phyloP scores from a whole-genome alignment of 2,113 vertebrate genomes.

The Capreolus pygargus region DNA sequence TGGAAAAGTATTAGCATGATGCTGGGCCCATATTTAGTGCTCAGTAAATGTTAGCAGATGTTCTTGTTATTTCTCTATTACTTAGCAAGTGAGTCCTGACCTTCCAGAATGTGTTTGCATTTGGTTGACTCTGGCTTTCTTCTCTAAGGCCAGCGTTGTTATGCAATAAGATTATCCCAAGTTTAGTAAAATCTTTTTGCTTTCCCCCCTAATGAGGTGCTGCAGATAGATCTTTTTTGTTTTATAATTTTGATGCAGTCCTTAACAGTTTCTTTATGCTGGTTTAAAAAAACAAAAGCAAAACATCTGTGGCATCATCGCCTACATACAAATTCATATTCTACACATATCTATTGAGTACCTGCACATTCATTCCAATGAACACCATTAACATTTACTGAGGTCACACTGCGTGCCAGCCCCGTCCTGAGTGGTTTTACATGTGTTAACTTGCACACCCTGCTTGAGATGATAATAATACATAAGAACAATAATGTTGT shows the following conservation, averaged over 20 bases:
- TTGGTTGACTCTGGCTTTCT: not conserved
- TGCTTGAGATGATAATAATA: not conserved
- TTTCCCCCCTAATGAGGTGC: not conserved
- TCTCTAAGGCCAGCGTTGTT: slow-evolving; percentile 11
- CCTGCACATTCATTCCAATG: not conserved
- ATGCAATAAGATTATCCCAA: not conserved
- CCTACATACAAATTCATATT: not conserved
- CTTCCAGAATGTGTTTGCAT: not conserved
- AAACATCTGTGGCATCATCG: not conserved
- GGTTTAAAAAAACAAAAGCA: not conserved
- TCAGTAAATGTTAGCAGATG: not conserved
- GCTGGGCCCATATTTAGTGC: not conserved
- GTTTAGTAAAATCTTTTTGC: slow-evolving; percentile 23
- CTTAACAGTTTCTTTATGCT: not conserved
- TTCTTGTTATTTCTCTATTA: slow-evolving; percentile 6
- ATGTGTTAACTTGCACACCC: not conserved
- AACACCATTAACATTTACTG: not conserved
- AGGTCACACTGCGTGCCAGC: not conserved
- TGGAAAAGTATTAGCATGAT: not conserved
- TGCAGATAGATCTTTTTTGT: not conserved
- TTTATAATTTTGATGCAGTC: slow-evolving; percentile 4
- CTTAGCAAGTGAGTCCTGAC: not conserved
- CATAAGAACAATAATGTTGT: not conserved
- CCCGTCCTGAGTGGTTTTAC: not conserved
- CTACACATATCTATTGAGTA: not conserved